Evolutionary conservation across 2,888 invertebrate genomes (phyloP).

Genomic region (Hydropsyche betteni): DNA sequence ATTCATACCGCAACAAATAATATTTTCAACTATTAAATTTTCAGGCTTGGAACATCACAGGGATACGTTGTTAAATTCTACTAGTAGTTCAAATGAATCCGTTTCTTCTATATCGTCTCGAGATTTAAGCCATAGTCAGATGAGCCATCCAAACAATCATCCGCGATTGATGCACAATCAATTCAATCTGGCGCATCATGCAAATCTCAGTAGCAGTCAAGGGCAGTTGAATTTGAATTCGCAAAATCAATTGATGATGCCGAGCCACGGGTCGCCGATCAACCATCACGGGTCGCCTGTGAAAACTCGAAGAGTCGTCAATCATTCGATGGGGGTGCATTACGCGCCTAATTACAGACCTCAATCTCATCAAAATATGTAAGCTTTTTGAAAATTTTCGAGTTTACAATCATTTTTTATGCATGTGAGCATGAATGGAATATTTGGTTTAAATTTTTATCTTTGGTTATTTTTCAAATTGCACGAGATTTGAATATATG

Average conservation of each 20-base stretch:
- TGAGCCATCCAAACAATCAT: constrained; percentile 47
- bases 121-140: constrained; percentile 55
- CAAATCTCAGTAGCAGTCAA: constrained; percentile 43
- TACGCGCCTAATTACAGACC: constrained; percentile 57
- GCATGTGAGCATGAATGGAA: too few relatives aligned
- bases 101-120: constrained; percentile 75
- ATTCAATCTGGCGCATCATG: constrained; percentile 28
- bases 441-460: too few relatives aligned
- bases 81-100: constrained; percentile 88
- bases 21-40: background rate
- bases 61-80: constrained; percentile 58
- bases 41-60: constrained; percentile 50
- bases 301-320: constrained; percentile 52
- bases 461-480: too few relatives aligned
- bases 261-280: constrained; percentile 45
- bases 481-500: too few relatives aligned
- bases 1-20: too few relatives aligned
- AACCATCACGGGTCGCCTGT: constrained; percentile 52
- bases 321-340: constrained; percentile 54
- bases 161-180: constrained; percentile 50
- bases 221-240: constrained; percentile 47
- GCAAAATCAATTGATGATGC: constrained; percentile 33
- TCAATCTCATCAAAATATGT: constrained; percentile 55
- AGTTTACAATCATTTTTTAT: too few relatives aligned
- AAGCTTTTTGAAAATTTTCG: constrained; percentile 50